phyloP scores from a whole-genome alignment of 1,140 invertebrate species.

The Drosophila equinoxialis region DNA sequence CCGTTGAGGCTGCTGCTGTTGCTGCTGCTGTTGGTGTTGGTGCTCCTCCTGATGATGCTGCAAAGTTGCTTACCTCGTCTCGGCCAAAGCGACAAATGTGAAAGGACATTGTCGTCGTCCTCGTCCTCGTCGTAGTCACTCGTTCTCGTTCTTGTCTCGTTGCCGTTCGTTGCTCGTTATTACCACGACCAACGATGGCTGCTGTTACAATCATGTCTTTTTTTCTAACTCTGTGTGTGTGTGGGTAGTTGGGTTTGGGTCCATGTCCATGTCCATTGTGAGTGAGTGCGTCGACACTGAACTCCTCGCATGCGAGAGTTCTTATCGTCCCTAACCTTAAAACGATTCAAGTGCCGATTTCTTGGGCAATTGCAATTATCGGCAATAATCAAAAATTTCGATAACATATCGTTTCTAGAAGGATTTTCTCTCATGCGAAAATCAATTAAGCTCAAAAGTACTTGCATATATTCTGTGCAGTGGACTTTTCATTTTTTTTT shows the following conservation, averaged over 20 bases:
- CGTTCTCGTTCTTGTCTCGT: conserved; percentile 41
- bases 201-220: conserved; percentile 46
- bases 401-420: too few species aligned
- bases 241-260: not conserved
- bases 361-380: not conserved
- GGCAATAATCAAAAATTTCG: too few species aligned
- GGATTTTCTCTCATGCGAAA: too few species aligned
- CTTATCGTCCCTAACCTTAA: conserved; percentile 10
- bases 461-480: too few species aligned
- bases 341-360: conserved; percentile 35
- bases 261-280: conserved; percentile 43
- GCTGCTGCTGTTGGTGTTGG: not conserved
- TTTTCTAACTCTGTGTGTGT: conserved; percentile 18
- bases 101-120: conserved; percentile 77
- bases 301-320: conserved; percentile 17
- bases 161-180: conserved; percentile 43
- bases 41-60: conserved; percentile 18
- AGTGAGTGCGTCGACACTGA: conserved; percentile 75
- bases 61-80: conserved; percentile 60
- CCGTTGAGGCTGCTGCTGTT: conserved; percentile 25
- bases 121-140: conserved; percentile 49
- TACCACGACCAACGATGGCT: conserved; percentile 19
- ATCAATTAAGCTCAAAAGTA: too few species aligned
- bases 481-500: too few species aligned
- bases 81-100: conserved; percentile 78